Evolutionary conservation across 1,140 invertebrate species (phyloP), one percentile per base, ranked within the genome.

Genomic region (Leucophenga varia): DNA sequence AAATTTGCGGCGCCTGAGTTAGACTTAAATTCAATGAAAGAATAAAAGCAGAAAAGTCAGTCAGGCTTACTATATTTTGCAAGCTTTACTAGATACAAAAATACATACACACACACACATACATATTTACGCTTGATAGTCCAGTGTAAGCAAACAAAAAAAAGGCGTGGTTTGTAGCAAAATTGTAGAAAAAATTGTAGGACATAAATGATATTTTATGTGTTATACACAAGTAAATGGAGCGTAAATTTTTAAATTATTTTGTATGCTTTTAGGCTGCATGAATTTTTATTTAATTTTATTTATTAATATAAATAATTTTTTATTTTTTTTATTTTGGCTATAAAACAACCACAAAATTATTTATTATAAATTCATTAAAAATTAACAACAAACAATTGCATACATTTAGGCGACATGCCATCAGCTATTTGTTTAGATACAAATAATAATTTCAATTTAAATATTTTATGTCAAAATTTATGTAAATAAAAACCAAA

Each of bases 171-270:
- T 14, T 7, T 28, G 12, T 4, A 14, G 32, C 12, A 54, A 32
- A 55, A 57, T 56, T 54, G 57, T 57, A 54, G 37, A 41, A 54
- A 54, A 54, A 55, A 57, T 56, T 54, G 57, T 57, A 54, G 37
- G 41, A 54, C 51, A 54, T 59, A 57, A 59, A 59, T 57, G 52
- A 59, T 59, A 57, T 59, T 56, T 56, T 57, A 50, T 57, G 38
- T n/a, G n/a, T n/a, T n/a, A 35, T 30, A 17, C 39, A 36, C 16
- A 55, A 54, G 42, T 46, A 57, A 59, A 54, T 60, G 55, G 44
- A 60, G 55, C 55, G 57, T 55, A 52, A 60, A 58, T 60, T 58
- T n/a, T 58, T 53, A 58, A 60, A 60, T 60, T 58, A 60, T 60
- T 35, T 49, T 60, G 40, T 49, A 58, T 51, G 57, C 52, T 50